phyloP scores from a whole-genome alignment of 2,797 vertebrate species.

The Erpetoichthys calabaricus region DNA sequence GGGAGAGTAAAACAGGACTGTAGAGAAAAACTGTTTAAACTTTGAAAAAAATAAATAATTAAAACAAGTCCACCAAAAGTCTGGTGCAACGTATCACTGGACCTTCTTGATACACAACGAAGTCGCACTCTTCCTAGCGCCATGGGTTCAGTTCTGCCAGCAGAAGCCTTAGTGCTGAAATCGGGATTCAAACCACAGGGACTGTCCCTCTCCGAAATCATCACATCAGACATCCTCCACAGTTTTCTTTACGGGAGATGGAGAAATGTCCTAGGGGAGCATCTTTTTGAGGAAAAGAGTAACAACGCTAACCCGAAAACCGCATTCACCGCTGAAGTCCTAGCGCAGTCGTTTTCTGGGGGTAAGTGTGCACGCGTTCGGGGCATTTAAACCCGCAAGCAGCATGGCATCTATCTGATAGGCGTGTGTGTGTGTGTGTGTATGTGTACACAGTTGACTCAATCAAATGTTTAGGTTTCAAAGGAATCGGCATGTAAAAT shows the following conservation, averaged over 20 bases:
- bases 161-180: constrained; percentile 76
- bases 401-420: too few relatives aligned
- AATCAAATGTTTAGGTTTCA: too few relatives aligned
- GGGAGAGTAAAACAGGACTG: too few relatives aligned
- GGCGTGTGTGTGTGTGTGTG: too few relatives aligned
- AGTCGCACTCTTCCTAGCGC: constrained; percentile 14
- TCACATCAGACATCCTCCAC: constrained; percentile 96
- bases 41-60: too few relatives aligned
- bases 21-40: too few relatives aligned
- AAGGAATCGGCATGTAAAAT: too few relatives aligned
- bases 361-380: constrained; percentile 43
- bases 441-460: too few relatives aligned
- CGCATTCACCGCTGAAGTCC: constrained; percentile 88
- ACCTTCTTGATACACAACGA: too few relatives aligned
- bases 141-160: constrained; percentile 89
- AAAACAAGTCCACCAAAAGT: too few relatives aligned
- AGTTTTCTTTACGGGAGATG: constrained; percentile 93
- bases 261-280: constrained; percentile 86
- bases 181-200: constrained; percentile 71
- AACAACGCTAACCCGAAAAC: constrained; percentile 61
- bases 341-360: constrained; percentile 89
- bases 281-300: constrained; percentile 74
- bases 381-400: too few relatives aligned
- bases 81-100: too few relatives aligned
- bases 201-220: constrained; percentile 80